Evolutionary conservation across 2,888 invertebrate genomes (phyloP).

Genomic region (Drosophila neotestacea): DNA sequence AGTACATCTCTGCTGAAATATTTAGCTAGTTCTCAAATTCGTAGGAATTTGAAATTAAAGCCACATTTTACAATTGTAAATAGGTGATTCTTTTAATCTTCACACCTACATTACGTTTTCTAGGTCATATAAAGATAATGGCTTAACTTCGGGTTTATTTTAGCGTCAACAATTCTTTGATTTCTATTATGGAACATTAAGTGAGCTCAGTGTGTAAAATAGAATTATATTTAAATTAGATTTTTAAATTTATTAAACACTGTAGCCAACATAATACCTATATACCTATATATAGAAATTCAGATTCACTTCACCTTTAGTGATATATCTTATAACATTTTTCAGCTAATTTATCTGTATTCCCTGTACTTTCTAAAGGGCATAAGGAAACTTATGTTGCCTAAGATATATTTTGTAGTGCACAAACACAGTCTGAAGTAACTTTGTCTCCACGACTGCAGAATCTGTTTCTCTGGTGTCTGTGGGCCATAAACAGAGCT

Average conservation of each 20-base stretch:
- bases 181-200: not conserved
- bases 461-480: slow-evolving; percentile 48
- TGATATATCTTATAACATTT: too few relatives aligned
- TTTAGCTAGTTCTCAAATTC: not conserved
- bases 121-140: not conserved
- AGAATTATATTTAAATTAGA: too few relatives aligned
- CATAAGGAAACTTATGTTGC: not conserved
- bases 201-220: too few relatives aligned
- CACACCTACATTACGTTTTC: not conserved
- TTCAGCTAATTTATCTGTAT: not conserved
- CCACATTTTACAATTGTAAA: slow-evolving; percentile 6
- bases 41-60: not conserved
- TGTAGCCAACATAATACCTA: too few relatives aligned
- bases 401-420: not conserved
- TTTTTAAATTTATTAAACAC: too few relatives aligned
- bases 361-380: not conserved
- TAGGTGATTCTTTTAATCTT: not conserved
- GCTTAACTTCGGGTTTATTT: not conserved
- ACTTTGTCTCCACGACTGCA: slow-evolving; percentile 39
- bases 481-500: slow-evolving; percentile 72
- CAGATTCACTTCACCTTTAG: too few relatives aligned
- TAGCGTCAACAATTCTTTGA: not conserved
- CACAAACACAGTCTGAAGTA: slow-evolving; percentile 22
- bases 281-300: too few relatives aligned
- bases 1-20: not conserved